A percentile compares a stretch with the other conserved stretches of the same genome.
Conservation (phyloP, 2,797 vertebrate genomes). For the Knipowitschia caucasica region DNA sequence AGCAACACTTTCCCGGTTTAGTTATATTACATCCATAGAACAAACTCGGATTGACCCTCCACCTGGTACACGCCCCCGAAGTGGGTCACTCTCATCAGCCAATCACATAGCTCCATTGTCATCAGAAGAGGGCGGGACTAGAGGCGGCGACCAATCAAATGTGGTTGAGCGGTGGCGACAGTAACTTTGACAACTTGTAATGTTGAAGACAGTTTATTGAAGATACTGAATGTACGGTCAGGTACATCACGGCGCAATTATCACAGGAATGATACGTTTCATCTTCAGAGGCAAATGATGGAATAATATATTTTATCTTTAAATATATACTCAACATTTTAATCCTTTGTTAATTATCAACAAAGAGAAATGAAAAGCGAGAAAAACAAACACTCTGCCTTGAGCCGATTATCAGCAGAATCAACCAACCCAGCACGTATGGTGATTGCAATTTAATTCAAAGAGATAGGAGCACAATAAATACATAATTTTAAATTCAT, state of each 20-base stretch:
- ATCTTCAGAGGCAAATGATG: background rate
- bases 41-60: too few relatives aligned
- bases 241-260: background rate
- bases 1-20: too few relatives aligned
- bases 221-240: background rate
- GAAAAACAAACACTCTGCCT: background rate
- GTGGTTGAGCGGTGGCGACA: constrained; percentile 38
- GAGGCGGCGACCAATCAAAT: constrained; percentile 56
- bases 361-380: background rate
- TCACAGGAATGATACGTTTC: background rate
- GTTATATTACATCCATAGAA: too few relatives aligned
- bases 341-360: background rate
- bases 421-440: background rate
- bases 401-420: background rate
- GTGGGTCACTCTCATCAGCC: constrained; percentile 31
- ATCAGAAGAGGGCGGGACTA: constrained; percentile 74
- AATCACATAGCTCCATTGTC: constrained; percentile 49
- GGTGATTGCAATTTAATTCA: background rate
- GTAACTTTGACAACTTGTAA: too few relatives aligned
- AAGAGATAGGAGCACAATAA: background rate
- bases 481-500: background rate
- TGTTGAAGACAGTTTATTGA: too few relatives aligned
- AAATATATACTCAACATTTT: background rate
- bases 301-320: background rate
- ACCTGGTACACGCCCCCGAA: constrained; percentile 42